Base-by-base conservation (phyloP, 2,797 vertebrate species). In the Remorina albescens region DNA sequence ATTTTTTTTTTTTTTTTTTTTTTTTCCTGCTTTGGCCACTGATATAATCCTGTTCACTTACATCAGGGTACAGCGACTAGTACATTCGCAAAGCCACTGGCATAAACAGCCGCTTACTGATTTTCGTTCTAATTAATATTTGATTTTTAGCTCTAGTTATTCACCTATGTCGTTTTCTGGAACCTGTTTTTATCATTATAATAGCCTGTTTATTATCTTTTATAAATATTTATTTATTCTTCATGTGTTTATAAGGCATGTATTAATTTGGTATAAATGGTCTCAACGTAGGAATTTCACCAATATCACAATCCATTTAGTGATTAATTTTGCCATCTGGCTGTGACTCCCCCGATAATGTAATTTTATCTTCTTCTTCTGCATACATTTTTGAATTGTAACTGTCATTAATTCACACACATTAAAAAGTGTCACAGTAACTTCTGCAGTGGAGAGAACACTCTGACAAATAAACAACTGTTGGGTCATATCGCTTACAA, bases 41-140 rank as follows among this genome's bases (percentile, higher is more conserved):
- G 4, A 9, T 18, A 36, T 3, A 47, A 42, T 36, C 47, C n/a
- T 8, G 18, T 58, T 56, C 13, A 41, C 28, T 34, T 8, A n/a
- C 12, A 49, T 12, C 16, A 23, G 0, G 8, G 56, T 8, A 34
- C 16, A 6, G 5, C 21, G 32, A 26, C 34, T 2, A 47, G 25
- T 62, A 47, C 11, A 39, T 39, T 3, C 21, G 21, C 2, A 51
- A 11, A 32, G n/a, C 10, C 23, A 50, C 39, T 32, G 1, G 44
- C 55, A 49, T 19, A 2, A 12, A 8, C 54, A 68, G 41, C 37
- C 36, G 36, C 4, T 71, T 34, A 44, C 21, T 2, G 15, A 36
- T 56, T 53, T 73, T 25, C 32, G 13, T 26, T 46, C 19, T 66
- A n/a, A 66, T 57, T 15, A 32, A 32, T 9, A 57, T 46, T 12